Evolutionary conservation across 1,140 invertebrate species (phyloP), one percentile per base, ranked within the genome.

Genomic region (Venturia canescens): DNA sequence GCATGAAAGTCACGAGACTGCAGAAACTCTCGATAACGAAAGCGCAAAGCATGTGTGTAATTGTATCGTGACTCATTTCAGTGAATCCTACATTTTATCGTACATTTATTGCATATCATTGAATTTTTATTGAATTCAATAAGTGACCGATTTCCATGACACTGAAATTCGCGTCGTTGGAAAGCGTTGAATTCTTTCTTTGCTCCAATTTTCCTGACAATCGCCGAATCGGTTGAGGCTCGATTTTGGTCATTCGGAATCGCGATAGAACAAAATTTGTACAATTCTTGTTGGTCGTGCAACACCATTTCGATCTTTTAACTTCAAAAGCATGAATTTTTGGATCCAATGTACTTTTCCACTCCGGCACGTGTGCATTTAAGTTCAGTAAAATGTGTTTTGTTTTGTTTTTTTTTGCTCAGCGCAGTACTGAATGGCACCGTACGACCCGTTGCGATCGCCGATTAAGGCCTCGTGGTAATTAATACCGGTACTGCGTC

Each of bases 391-490:
- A 44, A 44, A 34, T 9, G 48, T 26, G 16, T 26, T n/a, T 63
- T 67, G 13, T 50, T 66, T 29, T 18, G 66, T 23, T 9, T 38
- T 38, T 76, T 6, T n/a, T n/a, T n/a, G n/a, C n/a, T n/a, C n/a
- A n/a, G 38, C 44, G n/a, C 15, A 13, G 29, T 29, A 48, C 67
- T 44, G 80, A 81, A 71, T 81, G 80, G 60, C 75, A 81, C 80
- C 21, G 79, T 76, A 34, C 7, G 31, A 80, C 79, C 76, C 21
- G 60, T 53, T 27, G n/a, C n/a, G 67, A 81, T 81, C 38, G 74
- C 57, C 60, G 53, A 78, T 81, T 72, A 78, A 63, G 23, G 60
- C n/a, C 60, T 63, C 53, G 67, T 70, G 66, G 31, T 78, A 81
- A 78, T 63, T 31, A 57, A 77, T 78, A 67, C 75, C 48, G 80